Conservation (phyloP, 2,797 vertebrate species). For the Arctocebus calabarensis region DNA sequence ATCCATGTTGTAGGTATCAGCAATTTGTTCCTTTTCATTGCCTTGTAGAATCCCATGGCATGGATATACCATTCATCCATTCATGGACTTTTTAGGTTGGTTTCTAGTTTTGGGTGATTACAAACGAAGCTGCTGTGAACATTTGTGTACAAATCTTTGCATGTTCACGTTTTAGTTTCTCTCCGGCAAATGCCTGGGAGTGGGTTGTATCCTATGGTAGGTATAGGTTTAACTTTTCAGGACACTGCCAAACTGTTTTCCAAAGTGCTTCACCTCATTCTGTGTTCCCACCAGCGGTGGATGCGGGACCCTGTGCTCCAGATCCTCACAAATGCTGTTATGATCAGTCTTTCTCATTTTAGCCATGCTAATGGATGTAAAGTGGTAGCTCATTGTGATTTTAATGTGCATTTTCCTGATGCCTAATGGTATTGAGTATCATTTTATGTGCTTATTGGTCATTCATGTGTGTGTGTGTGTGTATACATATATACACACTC, state of each 20-base stretch:
- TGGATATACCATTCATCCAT: not conserved
- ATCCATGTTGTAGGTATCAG: not conserved
- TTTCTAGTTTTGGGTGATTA: not conserved
- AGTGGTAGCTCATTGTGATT: not conserved
- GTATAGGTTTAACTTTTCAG: not conserved
- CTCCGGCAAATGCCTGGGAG: not conserved
- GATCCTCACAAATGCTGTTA: not conserved
- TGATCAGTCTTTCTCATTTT: not conserved
- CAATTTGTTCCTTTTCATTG: no score
- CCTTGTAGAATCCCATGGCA: not conserved
- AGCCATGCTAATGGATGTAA: not conserved
- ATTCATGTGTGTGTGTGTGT: no score
- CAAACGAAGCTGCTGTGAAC: not conserved
- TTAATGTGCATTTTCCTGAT: not conserved
- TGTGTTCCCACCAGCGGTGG: not conserved
- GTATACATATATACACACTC: no score
- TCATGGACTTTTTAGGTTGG: not conserved
- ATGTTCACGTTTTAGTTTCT: not conserved
- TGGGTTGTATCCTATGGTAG: not conserved
- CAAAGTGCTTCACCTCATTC: not conserved
- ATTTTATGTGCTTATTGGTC: not conserved
- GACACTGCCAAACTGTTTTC: not conserved
- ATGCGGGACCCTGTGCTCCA: not conserved
- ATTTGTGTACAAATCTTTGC: not conserved
- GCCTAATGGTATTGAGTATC: not conserved